phyloP scores from a whole-genome alignment of 2,113 vertebrate genomes.

The Ursus arctos region DNA sequence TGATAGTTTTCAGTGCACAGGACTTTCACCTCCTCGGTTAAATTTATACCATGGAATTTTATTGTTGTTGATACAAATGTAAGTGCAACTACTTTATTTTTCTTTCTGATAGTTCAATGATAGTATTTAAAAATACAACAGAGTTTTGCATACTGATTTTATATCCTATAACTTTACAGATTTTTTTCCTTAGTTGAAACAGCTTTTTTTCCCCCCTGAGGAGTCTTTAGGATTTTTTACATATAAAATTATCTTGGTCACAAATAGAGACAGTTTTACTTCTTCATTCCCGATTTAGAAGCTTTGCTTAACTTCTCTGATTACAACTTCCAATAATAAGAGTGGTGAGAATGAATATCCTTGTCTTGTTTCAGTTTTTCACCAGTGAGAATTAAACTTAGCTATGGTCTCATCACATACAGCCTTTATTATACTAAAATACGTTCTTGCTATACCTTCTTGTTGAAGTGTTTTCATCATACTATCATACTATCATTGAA shows the following conservation, averaged over 20 bases:
- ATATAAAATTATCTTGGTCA: neutral
- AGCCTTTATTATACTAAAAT: neutral
- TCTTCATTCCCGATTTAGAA: neutral
- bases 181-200: neutral
- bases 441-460: neutral
- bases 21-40: neutral
- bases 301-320: neutral
- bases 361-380: neutral
- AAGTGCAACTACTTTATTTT: neutral
- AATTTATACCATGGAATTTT: neutral
- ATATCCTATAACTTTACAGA: neutral
- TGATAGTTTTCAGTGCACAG: neutral
- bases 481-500: neutral
- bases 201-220: rapidly evolving
- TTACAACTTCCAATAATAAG: neutral
- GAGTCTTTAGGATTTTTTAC: neutral
- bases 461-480: neutral
- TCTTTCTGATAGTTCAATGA: neutral
- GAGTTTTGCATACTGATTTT: neutral
- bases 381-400: neutral
- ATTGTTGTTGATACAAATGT: neutral
- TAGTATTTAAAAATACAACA: neutral
- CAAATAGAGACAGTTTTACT: neutral
- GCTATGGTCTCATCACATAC: neutral
- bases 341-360: neutral